Base-by-base conservation (phyloP, 1,140 invertebrate genomes). In the Hermatobates lingyangjiaoensis region DNA sequence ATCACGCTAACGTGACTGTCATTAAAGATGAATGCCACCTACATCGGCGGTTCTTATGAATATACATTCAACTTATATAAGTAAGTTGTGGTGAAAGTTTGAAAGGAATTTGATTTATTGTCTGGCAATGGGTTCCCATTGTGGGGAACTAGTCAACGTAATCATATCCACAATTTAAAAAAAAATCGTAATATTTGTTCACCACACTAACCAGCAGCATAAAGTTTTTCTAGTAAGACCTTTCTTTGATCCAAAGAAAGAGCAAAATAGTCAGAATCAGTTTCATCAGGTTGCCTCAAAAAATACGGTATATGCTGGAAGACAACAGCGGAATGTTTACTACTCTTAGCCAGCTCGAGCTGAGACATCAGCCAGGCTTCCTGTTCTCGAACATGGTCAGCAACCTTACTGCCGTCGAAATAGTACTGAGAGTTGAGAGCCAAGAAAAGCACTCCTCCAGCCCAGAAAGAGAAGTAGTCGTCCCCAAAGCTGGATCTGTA, bases 301-400 rank as follows among this genome's bases (percentile, higher is more conserved):
- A 76, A 75, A 61, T 65, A 70, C 7, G 74, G 71, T 51, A 76
- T 72, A 58, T 76, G 74, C 58, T 76, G 72, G 54, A 75, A 74
- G 4, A 74, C 54, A 30, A 75, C 62, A 34, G 64, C 56, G n/a
- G 50, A 47, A 40, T 53, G 38, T 44, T 52, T 56, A 14, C 14
- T 45, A 18, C 38, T 45, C 28, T 58, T 54, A 12, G 50, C 27
- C 14, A 52, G 45, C 5, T 39, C 55, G 21, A 73, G 53, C 52
- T 66, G 59, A 21, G 60, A 38, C 15, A 69, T 60, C 21, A 72
- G 48, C 71, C 71, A 72, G 4, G 56, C 25, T 15, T 71, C 64
- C 50, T 75, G 74, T 27, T 68, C 61, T 27, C 52, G 44, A 2
- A 64, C 62, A 47, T 68, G 54, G 23, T 68, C 56, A 3, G 56